Base-by-base conservation (phyloP, 1,140 invertebrate species). In the Meloidogyne floridensis region DNA sequence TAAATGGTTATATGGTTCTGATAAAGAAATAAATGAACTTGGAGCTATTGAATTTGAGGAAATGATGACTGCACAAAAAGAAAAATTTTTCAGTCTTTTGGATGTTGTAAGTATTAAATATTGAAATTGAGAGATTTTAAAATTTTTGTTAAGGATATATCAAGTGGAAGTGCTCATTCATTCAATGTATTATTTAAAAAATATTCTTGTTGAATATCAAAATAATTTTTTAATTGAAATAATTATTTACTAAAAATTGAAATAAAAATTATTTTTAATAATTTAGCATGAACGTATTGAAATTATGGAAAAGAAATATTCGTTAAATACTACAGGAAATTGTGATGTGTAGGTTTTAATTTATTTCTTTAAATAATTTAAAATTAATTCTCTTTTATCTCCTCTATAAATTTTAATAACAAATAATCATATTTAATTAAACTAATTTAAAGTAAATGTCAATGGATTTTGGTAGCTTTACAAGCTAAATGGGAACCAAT, bases 1-100 rank as follows among this genome's bases (percentile, higher is more conserved):
- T 15, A 90, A 89, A 69, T 94, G 92, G 93, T 59, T 91, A 8
- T 82, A 90, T 13, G 91, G 93, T 80, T 88, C 91, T 32, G 90
- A 92, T 20, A 80, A 85, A 15, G 87, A 72, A 47, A 20, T 75
- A n/a, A n/a, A 4, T 65, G 15, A 5, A 7, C 59, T 65, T 65
- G n/a, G n/a, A n/a, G 15, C 59, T 65, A n/a, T 3, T 65, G 59
- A 65, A n/a, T 65, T 65, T 65, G 59, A 65, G 7, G 59, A 65
- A 5, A 65, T 65, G 59, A 65, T 65, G 59, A 65, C 59, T 65
- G 59, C 59, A 65, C 43, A 75, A 18, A 53, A 72, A 47, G 42
- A 47, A 13, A 72, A 72, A 43, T 47, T n/a, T 72, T 43, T 72
- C 47, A 47, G 42, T 72, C 7, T 47, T 15, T 42, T 72, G 9